These are phyloP conservation scores for Valencia hispanica DNA, from an alignment of 2,797 vertebrate species.

Conservation along the genomic window DNA sequence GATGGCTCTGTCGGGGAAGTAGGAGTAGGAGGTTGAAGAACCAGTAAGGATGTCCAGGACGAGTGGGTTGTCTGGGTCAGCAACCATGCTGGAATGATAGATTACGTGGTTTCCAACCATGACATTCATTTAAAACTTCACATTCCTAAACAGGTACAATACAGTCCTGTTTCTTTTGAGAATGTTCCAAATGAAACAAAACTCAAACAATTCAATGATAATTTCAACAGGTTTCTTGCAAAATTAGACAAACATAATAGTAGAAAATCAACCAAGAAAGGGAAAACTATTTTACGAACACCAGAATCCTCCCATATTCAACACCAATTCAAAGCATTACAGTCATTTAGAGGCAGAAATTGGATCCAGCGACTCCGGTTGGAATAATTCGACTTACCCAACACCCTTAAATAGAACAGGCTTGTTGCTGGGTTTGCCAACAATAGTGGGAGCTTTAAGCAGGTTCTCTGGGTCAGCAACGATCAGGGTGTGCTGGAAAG, in stretches of 20 bases:
- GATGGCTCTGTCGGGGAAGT: conserved; percentile 94
- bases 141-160: background rate
- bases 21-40: conserved; percentile 96
- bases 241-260: background rate
- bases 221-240: background rate
- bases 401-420: conserved; percentile 96
- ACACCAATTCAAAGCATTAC: background rate
- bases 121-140: background rate
- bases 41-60: conserved; percentile 97
- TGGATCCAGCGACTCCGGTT: too few relatives aligned
- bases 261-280: background rate
- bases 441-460: conserved; percentile 95
- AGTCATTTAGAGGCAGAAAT: background rate
- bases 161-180: background rate
- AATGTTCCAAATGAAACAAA: background rate
- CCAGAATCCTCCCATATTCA: background rate
- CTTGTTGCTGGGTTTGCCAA: conserved; percentile 87
- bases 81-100: conserved; percentile 88
- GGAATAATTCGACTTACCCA: too few relatives aligned
- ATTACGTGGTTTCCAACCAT: background rate
- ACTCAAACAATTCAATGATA: background rate
- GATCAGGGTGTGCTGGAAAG: conserved; percentile 89
- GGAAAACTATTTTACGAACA: background rate
- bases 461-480: conserved; percentile 92
- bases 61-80: conserved; percentile 95